Percentiles rank a stretch among this genome's conserved stretches.
Conservation (phyloP, 1,140 invertebrate genomes). For the Hesperophylax magnus region DNA sequence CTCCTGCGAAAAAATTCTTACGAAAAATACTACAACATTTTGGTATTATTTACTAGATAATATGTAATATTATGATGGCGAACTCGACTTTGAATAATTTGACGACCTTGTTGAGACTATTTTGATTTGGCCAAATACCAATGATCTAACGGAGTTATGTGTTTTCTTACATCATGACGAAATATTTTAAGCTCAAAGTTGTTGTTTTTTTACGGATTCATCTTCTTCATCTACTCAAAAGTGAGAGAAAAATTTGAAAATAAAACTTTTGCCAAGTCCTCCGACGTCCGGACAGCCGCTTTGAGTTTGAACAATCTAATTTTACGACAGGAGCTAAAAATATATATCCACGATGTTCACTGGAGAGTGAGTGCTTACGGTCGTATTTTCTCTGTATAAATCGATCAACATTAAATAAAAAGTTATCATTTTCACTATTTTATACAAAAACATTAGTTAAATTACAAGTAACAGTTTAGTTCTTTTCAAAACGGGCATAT, state of each 20-base stretch:
- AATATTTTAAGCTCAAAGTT: background rate
- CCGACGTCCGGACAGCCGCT: slow-evolving; percentile 16
- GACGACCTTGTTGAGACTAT: background rate
- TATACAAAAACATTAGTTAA: background rate
- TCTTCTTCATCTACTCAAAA: background rate
- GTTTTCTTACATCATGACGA: background rate
- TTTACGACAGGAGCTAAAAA: slow-evolving; percentile 54
- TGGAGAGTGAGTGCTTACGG: slow-evolving; percentile 18
- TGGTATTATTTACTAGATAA: too few species aligned
- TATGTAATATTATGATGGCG: too few species aligned
- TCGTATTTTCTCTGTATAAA: slow-evolving; percentile 18
- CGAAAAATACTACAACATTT: too few species aligned
- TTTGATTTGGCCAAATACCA: background rate
- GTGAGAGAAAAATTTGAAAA: background rate
- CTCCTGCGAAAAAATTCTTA: background rate
- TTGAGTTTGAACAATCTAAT: slow-evolving; percentile 52
- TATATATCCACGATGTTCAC: slow-evolving; percentile 29
- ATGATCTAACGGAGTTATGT: background rate
- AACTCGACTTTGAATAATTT: background rate
- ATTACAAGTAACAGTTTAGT: background rate
- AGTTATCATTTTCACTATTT: background rate
- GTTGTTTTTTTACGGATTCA: background rate
- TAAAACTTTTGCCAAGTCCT: slow-evolving; percentile 18
- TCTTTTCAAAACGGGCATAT: background rate
- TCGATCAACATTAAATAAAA: background rate